Evolutionary conservation across 2,113 vertebrate genomes (phyloP), one percentile per base, ranked within the genome.

Genomic region (Raja brachyura): DNA sequence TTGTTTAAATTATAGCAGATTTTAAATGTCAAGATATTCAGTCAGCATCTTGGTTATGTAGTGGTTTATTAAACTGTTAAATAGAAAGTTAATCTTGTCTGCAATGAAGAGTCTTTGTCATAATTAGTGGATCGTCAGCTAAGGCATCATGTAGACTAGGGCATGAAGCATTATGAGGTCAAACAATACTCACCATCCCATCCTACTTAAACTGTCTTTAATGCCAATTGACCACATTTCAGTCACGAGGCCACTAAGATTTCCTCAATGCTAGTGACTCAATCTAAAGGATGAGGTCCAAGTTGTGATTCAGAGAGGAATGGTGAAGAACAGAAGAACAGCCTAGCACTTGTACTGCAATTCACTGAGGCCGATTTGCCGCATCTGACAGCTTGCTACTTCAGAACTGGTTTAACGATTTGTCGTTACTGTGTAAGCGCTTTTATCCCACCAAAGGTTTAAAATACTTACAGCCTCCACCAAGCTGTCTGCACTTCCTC

Each of bases 401-500:
- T 77, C 11, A 83, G 3, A 83, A 33, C 56, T 22, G n/a, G 48
- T 63, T 85, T 85, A 28, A 59, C 59, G 56, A 28, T 85, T 88
- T 83, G 28, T 86, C 5, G 7, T 63, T n/a, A 63, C 25, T 63
- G 28, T n/a, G 33, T n/a, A n/a, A n/a, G n/a, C n/a, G n/a, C n/a
- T n/a, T n/a, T n/a, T n/a, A 63, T 61, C 8, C 33, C 10, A 77
- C 16, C 39, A 78, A 76, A 66, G 48, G 75, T 39, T 70, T 73
- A n/a, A 85, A 20, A 66, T 88, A 97, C 98, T 98, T 95, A 99
- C 98, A 93, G 98, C 98, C 94, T 99, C 98, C 73, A 99, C 98
- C 93, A 99, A 95, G 94, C 98, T 99, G 96, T 98, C 98, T 0
- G 98, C 99, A 0, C 98, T 99, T 95, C 98, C 97, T 95, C 99